These are phyloP conservation scores for Bombus superbus DNA, from an alignment of 1,140 invertebrate genomes.

Conservation along the genomic window DNA sequence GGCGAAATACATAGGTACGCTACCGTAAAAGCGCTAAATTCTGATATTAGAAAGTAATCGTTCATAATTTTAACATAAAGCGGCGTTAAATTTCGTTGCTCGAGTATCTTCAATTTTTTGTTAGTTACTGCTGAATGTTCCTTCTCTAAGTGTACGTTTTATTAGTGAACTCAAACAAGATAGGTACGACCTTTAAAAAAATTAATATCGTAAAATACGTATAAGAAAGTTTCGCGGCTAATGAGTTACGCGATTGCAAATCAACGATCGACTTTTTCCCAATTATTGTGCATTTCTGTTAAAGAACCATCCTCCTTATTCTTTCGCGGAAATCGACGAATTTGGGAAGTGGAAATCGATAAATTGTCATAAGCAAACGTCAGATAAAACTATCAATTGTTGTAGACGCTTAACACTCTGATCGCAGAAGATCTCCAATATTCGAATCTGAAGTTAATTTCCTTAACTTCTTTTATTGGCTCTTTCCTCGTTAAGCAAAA, in stretches of 20 bases:
- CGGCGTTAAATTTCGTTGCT: not conserved
- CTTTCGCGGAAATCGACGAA: not conserved
- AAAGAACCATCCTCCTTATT: not conserved
- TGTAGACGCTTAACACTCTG: not conserved
- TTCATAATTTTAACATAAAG: not conserved
- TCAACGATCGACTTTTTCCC: not conserved
- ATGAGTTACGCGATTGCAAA: not conserved
- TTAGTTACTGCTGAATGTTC: not conserved
- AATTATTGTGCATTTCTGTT: not conserved
- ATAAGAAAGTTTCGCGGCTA: not conserved
- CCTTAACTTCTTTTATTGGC: not conserved
- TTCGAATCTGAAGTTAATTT: not conserved
- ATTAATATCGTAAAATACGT: too few species aligned
- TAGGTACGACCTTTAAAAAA: too few species aligned
- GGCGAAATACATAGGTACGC: too few species aligned
- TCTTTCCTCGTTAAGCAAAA: not conserved
- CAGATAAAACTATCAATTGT: not conserved
- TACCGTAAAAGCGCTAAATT: not conserved
- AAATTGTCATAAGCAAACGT: constrained; percentile 12
- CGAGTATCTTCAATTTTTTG: not conserved
- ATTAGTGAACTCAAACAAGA: not conserved
- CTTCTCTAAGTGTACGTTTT: too few species aligned
- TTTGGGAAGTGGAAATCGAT: not conserved
- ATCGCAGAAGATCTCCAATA: not conserved
- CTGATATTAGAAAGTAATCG: not conserved